Evolutionary conservation across 2,797 vertebrate species (phyloP).

Genomic region (Sebastes aleutianus): DNA sequence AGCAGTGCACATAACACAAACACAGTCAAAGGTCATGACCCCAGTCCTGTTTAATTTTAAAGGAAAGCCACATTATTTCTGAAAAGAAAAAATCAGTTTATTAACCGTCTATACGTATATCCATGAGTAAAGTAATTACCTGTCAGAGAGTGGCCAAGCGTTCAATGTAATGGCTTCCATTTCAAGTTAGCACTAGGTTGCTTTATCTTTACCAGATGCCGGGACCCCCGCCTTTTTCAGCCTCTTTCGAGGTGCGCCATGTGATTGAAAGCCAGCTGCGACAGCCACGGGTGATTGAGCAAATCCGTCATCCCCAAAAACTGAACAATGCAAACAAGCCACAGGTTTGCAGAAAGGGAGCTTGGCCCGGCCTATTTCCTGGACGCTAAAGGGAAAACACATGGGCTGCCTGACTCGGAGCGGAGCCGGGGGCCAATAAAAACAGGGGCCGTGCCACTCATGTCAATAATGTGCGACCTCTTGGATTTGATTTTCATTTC

Average conservation of each 20-base stretch:
- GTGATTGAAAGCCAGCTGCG: slow-evolving; percentile 73
- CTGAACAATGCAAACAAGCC: slow-evolving; percentile 67
- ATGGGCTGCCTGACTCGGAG: slow-evolving; percentile 54
- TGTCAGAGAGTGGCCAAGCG: slow-evolving; percentile 15
- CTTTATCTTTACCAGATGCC: slow-evolving; percentile 71
- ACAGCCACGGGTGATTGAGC: slow-evolving; percentile 76
- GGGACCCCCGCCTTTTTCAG: background rate
- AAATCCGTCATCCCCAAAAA: slow-evolving; percentile 71
- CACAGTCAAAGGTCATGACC: background rate
- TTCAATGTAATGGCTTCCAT: slow-evolving; percentile 66
- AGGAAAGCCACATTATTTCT: background rate
- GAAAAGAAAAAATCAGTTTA: background rate
- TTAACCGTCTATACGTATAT: background rate
- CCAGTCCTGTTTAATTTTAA: slow-evolving; percentile 6
- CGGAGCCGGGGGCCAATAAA: slow-evolving; percentile 62
- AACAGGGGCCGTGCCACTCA: slow-evolving; percentile 53
- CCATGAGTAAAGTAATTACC: background rate
- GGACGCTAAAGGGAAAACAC: slow-evolving; percentile 75
- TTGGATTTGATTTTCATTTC: slow-evolving; percentile 75
- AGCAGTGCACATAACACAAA: background rate
- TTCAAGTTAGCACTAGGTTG: slow-evolving; percentile 54
- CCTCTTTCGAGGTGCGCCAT: slow-evolving; percentile 33
- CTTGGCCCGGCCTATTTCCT: slow-evolving; percentile 56
- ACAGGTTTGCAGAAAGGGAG: slow-evolving; percentile 49
- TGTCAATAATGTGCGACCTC: slow-evolving; percentile 71